phyloP scores from a whole-genome alignment of 2,113 vertebrate species.

The Callochromis pleurospilus region DNA sequence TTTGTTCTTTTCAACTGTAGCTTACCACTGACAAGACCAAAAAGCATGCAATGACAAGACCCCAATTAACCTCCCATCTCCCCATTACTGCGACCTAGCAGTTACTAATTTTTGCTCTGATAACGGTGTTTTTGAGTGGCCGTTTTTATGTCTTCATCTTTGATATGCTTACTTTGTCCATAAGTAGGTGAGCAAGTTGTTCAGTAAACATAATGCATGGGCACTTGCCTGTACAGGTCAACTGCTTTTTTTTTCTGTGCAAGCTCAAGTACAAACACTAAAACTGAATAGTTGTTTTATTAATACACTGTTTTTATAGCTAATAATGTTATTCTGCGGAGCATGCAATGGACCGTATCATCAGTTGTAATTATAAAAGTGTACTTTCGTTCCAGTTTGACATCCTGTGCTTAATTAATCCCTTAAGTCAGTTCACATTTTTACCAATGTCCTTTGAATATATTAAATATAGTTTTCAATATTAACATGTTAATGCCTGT shows the following conservation, averaged over 20 bases:
- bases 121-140: background rate
- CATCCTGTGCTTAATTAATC: background rate
- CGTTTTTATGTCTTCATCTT: background rate
- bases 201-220: background rate
- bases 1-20: constrained; percentile 45
- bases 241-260: background rate
- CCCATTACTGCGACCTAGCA: background rate
- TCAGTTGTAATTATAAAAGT: background rate
- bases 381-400: background rate
- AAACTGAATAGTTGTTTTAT: background rate
- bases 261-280: background rate
- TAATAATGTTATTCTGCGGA: background rate
- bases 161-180: background rate
- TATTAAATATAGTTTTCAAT: background rate
- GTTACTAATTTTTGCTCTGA: background rate
- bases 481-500: background rate
- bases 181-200: background rate
- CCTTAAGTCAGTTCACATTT: background rate
- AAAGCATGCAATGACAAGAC: background rate
- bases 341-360: background rate
- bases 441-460: background rate
- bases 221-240: background rate
- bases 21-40: constrained; percentile 4
- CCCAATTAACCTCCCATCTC: constrained; percentile 18
- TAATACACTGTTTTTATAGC: background rate